phyloP scores from a whole-genome alignment of 2,113 vertebrate genomes.

The Tretioscincus oriximinensis region DNA sequence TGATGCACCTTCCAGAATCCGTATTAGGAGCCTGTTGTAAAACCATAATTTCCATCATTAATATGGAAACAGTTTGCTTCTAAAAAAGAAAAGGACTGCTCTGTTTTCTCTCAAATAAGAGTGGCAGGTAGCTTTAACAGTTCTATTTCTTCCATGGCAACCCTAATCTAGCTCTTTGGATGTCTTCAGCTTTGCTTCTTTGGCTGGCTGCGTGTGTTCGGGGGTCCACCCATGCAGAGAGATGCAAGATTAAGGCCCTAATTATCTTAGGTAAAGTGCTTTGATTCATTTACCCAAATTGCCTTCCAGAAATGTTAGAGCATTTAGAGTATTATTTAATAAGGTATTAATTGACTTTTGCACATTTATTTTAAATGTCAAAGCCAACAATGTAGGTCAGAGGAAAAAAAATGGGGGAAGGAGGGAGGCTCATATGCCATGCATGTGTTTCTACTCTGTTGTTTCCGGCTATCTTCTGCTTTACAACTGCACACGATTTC shows the following conservation, averaged over 20 bases:
- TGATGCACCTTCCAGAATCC: constrained; percentile 56
- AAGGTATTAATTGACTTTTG: constrained; percentile 20
- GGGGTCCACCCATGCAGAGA: constrained; percentile 51
- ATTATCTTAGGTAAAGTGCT: constrained; percentile 14
- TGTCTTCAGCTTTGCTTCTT: constrained; percentile 52
- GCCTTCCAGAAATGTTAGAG: constrained; percentile 22
- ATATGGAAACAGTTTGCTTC: constrained; percentile 37
- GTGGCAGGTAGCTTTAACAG: constrained; percentile 52
- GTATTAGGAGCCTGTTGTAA: constrained; percentile 54
- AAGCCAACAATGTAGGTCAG: constrained; percentile 35
- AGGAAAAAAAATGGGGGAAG: fast-evolving
- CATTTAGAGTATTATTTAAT: constrained; percentile 9
- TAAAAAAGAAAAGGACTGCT: constrained; percentile 20
- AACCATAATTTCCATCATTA: constrained; percentile 55
- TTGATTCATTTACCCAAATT: constrained; percentile 22
- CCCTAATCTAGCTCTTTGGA: not conserved
- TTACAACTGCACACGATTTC: constrained; percentile 14
- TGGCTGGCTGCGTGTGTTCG: not conserved
- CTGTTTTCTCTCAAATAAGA: constrained; percentile 41
- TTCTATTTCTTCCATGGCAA: constrained; percentile 55
- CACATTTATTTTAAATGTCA: constrained; percentile 11
- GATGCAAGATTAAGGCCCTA: constrained; percentile 37
- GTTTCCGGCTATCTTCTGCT: constrained; percentile 19
- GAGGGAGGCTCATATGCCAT: not conserved
- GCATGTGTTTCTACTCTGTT: constrained; percentile 39